Conservation (phyloP, 2,113 vertebrate species). For the Oryzias javanicus region DNA sequence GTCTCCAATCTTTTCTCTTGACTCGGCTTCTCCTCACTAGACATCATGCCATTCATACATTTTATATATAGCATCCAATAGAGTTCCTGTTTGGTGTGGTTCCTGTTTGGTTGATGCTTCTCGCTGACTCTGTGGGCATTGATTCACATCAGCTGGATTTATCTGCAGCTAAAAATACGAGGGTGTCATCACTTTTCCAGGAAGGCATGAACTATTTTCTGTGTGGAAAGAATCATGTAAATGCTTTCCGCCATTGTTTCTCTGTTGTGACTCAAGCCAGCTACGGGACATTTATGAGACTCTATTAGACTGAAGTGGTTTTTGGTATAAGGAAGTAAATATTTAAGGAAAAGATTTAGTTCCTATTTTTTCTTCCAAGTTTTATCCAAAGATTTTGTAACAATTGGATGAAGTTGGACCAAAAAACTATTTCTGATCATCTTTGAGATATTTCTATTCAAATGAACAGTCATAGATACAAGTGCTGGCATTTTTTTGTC, state of each 20-base stretch:
- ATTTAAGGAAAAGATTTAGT: no score
- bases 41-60: not conserved
- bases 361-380: no score
- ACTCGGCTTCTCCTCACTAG: not conserved
- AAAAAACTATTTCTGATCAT: no score
- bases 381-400: no score
- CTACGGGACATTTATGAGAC: not conserved
- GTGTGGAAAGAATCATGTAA: not conserved
- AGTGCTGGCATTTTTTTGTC: no score
- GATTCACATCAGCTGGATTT: slow-evolving; percentile 23
- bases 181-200: slow-evolving; percentile 40
- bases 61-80: not conserved
- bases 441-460: no score
- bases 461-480: no score
- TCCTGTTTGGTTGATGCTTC: slow-evolving; percentile 46
- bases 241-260: slow-evolving; percentile 23
- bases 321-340: not conserved
- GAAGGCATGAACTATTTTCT: slow-evolving; percentile 20
- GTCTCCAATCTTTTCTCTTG: slow-evolving; percentile 6
- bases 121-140: slow-evolving; percentile 28
- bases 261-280: slow-evolving; percentile 16
- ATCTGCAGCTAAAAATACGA: slow-evolving; percentile 54
- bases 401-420: no score
- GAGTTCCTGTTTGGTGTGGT: not conserved
- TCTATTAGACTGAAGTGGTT: slow-evolving; percentile 3